Evolutionary conservation across 2,888 invertebrate genomes (phyloP).

Genomic region (Agapostemon virescens): DNA sequence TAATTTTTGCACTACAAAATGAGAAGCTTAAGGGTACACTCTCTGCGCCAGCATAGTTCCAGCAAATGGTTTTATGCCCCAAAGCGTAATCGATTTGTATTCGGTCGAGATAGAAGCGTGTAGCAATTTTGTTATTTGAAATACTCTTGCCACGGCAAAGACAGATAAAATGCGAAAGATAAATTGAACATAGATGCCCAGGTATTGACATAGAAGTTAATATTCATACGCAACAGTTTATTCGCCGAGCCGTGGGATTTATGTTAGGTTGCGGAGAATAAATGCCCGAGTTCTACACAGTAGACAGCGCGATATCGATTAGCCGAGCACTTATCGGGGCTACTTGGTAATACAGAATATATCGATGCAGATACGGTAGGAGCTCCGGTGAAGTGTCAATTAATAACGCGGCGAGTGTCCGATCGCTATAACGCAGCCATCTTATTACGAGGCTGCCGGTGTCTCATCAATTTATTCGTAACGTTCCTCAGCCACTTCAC

Average conservation of each 20-base stretch:
- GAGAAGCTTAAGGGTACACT: no score
- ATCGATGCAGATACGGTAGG: slow-evolving; percentile 56
- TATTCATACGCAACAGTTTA: not conserved
- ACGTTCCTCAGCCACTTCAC: slow-evolving; percentile 69
- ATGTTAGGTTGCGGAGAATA: not conserved
- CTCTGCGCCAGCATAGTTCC: no score
- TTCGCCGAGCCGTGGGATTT: not conserved
- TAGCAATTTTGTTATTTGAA: not conserved
- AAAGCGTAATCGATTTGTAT: no score
- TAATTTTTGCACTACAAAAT: no score
- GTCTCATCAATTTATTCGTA: slow-evolving; percentile 74
- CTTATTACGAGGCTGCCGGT: slow-evolving; percentile 70
- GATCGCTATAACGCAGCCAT: slow-evolving; percentile 72
- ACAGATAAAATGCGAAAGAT: not conserved
- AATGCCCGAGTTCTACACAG: not conserved
- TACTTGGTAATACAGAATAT: slow-evolving; percentile 59
- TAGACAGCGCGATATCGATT: slow-evolving; percentile 50
- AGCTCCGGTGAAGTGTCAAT: slow-evolving; percentile 70
- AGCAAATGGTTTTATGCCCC: no score
- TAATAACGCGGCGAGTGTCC: slow-evolving; percentile 72
- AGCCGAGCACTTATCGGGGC: slow-evolving; percentile 49
- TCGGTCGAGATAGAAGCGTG: not conserved
- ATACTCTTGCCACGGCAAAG: no score
- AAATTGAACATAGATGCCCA: not conserved
- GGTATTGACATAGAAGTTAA: not conserved